These are phyloP conservation scores for Noctua janthina DNA, from an alignment of 2,888 invertebrate species.

Conservation along the genomic window DNA sequence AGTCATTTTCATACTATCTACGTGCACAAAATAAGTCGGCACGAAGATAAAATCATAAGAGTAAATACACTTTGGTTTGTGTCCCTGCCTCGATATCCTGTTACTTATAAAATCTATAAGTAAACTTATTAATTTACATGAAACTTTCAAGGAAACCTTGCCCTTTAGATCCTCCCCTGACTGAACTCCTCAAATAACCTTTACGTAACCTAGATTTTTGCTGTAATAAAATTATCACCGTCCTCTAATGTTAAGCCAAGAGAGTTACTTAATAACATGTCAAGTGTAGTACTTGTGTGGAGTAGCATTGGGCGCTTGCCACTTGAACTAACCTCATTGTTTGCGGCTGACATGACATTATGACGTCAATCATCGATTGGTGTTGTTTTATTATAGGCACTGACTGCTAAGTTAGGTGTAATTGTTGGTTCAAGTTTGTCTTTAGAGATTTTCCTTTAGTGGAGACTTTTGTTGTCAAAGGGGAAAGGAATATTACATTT, in stretches of 20 bases:
- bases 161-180: not conserved
- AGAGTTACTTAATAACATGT: constrained; percentile 42
- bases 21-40: not conserved
- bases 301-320: constrained; percentile 52
- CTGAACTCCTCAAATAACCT: not conserved
- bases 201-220: not conserved
- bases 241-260: constrained; percentile 18
- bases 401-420: not conserved
- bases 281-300: constrained; percentile 48
- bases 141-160: too few species aligned
- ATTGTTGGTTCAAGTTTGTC: not conserved
- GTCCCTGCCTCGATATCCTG: not conserved
- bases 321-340: constrained; percentile 61
- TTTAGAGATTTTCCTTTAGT: constrained; percentile 11
- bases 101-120: not conserved
- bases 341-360: constrained; percentile 49
- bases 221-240: constrained; percentile 9
- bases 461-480: not conserved
- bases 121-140: not conserved
- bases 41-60: not conserved
- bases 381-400: constrained; percentile 16
- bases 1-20: not conserved
- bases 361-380: constrained; percentile 58
- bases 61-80: not conserved
- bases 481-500: not conserved